Evolutionary conservation across 2,888 invertebrate genomes (phyloP), one percentile per base, ranked within the genome.

Genomic region (Pelosia muscerda): DNA sequence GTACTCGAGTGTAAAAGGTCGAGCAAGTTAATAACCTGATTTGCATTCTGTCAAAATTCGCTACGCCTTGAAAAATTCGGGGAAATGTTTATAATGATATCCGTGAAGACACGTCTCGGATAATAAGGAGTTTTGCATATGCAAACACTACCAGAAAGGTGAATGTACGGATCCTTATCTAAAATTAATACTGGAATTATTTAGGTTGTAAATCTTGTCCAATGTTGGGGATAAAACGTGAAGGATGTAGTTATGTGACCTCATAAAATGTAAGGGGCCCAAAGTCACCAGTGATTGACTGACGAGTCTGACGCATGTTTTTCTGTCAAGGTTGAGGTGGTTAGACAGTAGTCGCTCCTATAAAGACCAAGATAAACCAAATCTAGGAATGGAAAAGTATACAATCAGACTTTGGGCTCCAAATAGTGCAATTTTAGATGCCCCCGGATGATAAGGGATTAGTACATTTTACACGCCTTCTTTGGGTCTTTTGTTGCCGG

Each of bases 11-110:
- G 66, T 56, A 65, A 71, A 67, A 66, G 72, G 64, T 73, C 69
- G 26, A 59, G 60, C 56, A 58, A 64, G 81, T 77, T 80, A 76
- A 76, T 65, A 79, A 49, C 83, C 80, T 69, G 66, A 72, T 81
- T 80, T 75, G 73, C 76, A 81, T 83, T 73, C 68, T 73, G 25
- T 74, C 69, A 19, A 53, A 59, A 66, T 62, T 70, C 19, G 54
- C 13, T 59, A 13, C 55, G 58, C 71, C 68, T 68, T 65, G 9
- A 60, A 62, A 73, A 71, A 67, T 75, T 38, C 10, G 19, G 58
- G 19, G 57, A 68, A 57, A 63, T 28, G n/a, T 22, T 25, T 57
- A 10, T 23, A 49, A 42, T 42, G 19, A 38, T 23, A 38, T 19
- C 19, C 59, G 25, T 38, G 25, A 59, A 19, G 19, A 25, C 23